Percentiles rank a stretch among this genome's conserved stretches.
These are phyloP conservation scores for Mantis religiosa DNA, from an alignment of 2,888 invertebrate species.

Conservation along the genomic window DNA sequence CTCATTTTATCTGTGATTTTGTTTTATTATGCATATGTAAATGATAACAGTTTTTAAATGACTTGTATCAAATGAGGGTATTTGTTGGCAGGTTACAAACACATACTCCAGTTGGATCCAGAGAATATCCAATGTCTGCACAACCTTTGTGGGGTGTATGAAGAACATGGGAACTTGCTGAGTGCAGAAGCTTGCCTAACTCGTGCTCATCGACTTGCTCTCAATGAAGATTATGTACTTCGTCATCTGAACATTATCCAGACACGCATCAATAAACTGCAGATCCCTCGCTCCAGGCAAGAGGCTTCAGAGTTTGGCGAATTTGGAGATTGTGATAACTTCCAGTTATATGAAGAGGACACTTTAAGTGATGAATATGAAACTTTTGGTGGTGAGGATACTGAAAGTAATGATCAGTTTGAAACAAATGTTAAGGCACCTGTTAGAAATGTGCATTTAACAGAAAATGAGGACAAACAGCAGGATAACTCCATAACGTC, in stretches of 20 bases:
- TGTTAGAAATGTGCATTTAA: background rate
- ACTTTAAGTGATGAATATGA: conserved; percentile 7
- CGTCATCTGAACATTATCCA: conserved; percentile 87
- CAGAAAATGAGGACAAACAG: background rate
- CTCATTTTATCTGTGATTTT: background rate
- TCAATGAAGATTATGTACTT: conserved; percentile 85
- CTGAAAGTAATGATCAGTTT: background rate
- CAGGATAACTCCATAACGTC: background rate
- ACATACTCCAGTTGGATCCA: conserved; percentile 81
- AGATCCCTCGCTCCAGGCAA: conserved; percentile 1
- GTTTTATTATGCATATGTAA: background rate
- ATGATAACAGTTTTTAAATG: background rate
- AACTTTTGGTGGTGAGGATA: conserved; percentile 5
- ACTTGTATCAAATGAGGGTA: background rate
- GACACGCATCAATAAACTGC: conserved; percentile 50
- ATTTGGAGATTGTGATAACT: background rate
- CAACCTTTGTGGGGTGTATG: conserved; percentile 93
- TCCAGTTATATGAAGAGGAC: background rate
- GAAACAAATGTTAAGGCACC: background rate
- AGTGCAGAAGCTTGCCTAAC: conserved; percentile 81
- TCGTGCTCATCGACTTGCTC: conserved; percentile 76
- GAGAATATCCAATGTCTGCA: conserved; percentile 91
- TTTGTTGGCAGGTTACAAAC: conserved; percentile 69
- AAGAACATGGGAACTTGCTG: conserved; percentile 83
- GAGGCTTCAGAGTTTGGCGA: conserved; percentile 16